Evolutionary conservation across 2,113 vertebrate species (phyloP), one percentile per base, ranked within the genome.

Genomic region (Pipa parva): DNA sequence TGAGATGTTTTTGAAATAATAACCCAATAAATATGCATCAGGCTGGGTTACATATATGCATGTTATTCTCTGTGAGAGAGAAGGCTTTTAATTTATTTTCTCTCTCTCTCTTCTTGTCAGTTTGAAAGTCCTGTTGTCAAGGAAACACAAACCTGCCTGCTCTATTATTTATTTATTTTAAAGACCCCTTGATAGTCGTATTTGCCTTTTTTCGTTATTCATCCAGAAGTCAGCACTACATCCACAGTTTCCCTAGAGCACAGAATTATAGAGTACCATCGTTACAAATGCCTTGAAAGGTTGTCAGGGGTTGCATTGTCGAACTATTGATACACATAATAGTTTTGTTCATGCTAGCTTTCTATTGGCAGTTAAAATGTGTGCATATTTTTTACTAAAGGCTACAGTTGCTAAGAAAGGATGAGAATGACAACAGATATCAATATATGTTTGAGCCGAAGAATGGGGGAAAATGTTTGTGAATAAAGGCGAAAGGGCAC

Each of bases 1-100:
- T 51, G 11, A 21, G 56, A 8, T 70, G 54, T 73, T 67, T 25
- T 29, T 24, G 37, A 58, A 52, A 73, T 33, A 66, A 54, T 75
- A 13, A 4, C 31, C 69, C 72, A 64, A 59, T 33, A 29, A 42
- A 52, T 57, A 18, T 24, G 36, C 71, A 52, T 42, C 42, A 24
- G 58, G n/a, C 58, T 3, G 52, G 27, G 27, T 28, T 71, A 22
- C 1, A 3, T 64, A 63, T 25, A 28, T 15, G 24, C 63, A 63
- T 64, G 64, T 63, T 51, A 67, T 75, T 31, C 57, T 72, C 8
- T 17, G 11, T 20, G 4, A 3, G 4, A 61, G 17, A 4, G 27
- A 25, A 27, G 3, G 13, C 8, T 59, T 58, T 67, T 48, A 11
- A 50, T 54, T 45, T 31, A n/a, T 18, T 54, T 54, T 54, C 10